These are phyloP conservation scores for Neolamprologus variostigma DNA, from an alignment of 2,113 vertebrate species.

Conservation along the genomic window DNA sequence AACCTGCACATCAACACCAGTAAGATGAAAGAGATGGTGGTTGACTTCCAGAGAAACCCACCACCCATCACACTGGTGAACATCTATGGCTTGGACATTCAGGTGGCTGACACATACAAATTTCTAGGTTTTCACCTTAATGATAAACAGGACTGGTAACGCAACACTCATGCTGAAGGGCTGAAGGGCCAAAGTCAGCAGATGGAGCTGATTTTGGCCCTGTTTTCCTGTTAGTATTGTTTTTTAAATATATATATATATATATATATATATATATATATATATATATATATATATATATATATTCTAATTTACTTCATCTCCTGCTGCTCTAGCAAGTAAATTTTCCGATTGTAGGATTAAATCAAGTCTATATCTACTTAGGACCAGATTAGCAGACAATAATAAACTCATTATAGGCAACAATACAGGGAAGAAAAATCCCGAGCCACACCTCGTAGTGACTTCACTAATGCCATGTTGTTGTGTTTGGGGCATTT, in stretches of 20 bases:
- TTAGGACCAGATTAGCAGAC: neutral
- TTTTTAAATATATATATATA: too few species aligned
- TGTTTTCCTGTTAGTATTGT: neutral
- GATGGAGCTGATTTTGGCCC: neutral
- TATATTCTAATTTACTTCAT: neutral
- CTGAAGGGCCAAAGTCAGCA: neutral
- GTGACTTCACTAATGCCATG: neutral
- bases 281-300: neutral
- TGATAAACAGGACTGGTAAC: neutral
- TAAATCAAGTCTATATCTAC: neutral
- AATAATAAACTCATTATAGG: neutral
- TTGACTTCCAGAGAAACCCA: neutral
- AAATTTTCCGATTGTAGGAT: accelerated
- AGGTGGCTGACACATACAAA: neutral
- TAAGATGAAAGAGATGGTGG: neutral
- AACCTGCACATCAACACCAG: neutral
- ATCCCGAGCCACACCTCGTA: neutral
- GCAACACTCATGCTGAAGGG: neutral
- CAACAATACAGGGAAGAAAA: neutral
- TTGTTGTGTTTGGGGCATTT: neutral
- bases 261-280: too few species aligned
- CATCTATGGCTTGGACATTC: neutral
- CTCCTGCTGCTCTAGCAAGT: neutral
- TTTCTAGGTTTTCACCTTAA: neutral
- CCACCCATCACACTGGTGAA: neutral